Percentiles rank a stretch among this genome's conserved stretches.
Evolutionary conservation across 2,797 vertebrate species (phyloP).

Genomic region (Nannoperca australis): DNA sequence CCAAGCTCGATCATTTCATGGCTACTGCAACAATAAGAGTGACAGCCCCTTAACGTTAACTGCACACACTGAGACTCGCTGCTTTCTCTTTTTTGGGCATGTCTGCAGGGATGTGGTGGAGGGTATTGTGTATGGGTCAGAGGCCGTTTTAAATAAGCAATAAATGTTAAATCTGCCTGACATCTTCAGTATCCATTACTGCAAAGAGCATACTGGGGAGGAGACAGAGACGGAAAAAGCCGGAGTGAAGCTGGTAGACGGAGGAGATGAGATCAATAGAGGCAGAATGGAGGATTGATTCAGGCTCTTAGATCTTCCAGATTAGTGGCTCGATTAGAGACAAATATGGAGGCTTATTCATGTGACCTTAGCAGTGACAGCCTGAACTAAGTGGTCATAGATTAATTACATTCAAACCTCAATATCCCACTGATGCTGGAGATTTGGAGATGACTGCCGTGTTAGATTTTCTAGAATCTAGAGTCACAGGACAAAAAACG

Average conservation of each 20-base stretch:
- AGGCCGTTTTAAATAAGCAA: slow-evolving; percentile 79
- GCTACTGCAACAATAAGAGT: slow-evolving; percentile 72
- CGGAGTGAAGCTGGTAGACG: slow-evolving; percentile 74
- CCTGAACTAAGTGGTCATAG: slow-evolving; percentile 75
- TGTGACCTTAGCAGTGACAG: slow-evolving; percentile 80
- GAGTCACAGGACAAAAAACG: slow-evolving; percentile 49
- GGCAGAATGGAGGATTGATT: slow-evolving; percentile 83
- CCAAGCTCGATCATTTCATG: slow-evolving; percentile 74
- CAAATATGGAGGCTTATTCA: slow-evolving; percentile 83
- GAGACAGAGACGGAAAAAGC: slow-evolving; percentile 60
- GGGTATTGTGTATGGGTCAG: slow-evolving; percentile 70
- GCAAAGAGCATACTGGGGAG: slow-evolving; percentile 69
- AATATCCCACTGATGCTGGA: slow-evolving; percentile 70
- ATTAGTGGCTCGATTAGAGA: slow-evolving; percentile 83
- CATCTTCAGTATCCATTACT: slow-evolving; percentile 83
- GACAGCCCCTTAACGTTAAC: slow-evolving; percentile 59
- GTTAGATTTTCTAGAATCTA: slow-evolving; percentile 51
- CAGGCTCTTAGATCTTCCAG: slow-evolving; percentile 81
- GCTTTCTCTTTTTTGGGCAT: slow-evolving; percentile 51
- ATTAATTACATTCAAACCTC: slow-evolving; percentile 80
- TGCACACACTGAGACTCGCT: slow-evolving; percentile 41
- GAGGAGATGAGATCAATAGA: slow-evolving; percentile 84
- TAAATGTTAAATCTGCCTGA: slow-evolving; percentile 83
- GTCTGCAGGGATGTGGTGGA: slow-evolving; percentile 59
- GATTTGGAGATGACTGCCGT: slow-evolving; percentile 63